Evolutionary conservation across 2,113 vertebrate species (phyloP).

Genomic region (Capricornis sumatraensis): DNA sequence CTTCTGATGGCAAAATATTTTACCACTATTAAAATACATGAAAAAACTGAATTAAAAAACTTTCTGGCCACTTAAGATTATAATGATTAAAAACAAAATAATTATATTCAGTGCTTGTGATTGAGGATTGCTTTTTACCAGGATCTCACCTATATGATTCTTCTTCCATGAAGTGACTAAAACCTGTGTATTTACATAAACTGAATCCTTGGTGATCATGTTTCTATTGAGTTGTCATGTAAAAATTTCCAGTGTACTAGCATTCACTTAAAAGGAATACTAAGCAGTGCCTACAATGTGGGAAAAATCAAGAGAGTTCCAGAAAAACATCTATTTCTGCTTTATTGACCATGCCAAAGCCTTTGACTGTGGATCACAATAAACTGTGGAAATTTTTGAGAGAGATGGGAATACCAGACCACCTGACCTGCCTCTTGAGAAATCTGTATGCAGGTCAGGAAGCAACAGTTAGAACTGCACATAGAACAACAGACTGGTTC

Average conservation of each 20-base stretch:
- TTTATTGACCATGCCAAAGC: no score
- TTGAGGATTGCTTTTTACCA: not conserved
- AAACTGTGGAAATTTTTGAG: no score
- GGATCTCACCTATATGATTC: not conserved
- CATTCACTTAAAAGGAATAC: not conserved
- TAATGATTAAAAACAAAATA: not conserved
- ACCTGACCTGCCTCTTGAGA: no score
- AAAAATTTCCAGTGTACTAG: not conserved
- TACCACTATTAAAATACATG: not conserved
- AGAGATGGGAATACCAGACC: no score
- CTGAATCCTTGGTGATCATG: not conserved
- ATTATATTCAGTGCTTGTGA: not conserved
- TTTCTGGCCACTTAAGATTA: not conserved
- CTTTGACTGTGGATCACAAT: no score
- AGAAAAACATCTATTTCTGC: no score
- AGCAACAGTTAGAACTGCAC: no score
- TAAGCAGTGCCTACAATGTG: not conserved
- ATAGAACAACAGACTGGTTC: no score
- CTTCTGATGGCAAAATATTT: not conserved
- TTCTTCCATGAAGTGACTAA: not conserved
- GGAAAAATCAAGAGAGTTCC: not conserved
- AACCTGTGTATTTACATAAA: not conserved
- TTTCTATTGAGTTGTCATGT: not conserved
- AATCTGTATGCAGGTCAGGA: no score
- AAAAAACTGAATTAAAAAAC: not conserved